Evolutionary conservation across 2,797 vertebrate genomes (phyloP).

Genomic region (Leucoraja ocellata): DNA sequence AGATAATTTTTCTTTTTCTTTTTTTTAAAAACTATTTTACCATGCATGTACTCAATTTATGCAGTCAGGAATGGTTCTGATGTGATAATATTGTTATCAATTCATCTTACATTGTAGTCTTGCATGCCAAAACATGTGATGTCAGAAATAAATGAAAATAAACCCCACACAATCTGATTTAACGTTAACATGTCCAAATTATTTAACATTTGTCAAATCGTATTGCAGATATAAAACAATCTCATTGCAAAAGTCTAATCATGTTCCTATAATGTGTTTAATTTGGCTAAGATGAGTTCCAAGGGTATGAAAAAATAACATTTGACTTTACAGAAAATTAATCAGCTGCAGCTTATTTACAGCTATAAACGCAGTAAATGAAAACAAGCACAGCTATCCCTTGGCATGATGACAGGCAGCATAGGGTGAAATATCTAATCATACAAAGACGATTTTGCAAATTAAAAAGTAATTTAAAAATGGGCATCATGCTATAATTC

Average conservation of each 20-base stretch:
- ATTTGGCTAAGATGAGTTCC: neutral
- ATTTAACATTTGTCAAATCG: neutral
- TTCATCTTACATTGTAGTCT: neutral
- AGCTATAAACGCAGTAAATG: neutral
- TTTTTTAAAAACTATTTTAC: neutral
- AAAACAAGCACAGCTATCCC: neutral
- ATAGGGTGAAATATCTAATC: neutral
- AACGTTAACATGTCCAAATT: neutral
- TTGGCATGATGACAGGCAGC: neutral
- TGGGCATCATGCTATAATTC: neutral
- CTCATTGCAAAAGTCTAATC: neutral
- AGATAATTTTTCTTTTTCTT: neutral
- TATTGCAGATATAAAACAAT: neutral
- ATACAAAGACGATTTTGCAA: neutral
- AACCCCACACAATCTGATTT: neutral
- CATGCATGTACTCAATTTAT: neutral
- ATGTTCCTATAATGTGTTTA: neutral
- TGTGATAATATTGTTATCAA: neutral
- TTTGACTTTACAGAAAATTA: neutral
- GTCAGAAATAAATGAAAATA: neutral
- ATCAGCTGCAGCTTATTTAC: neutral
- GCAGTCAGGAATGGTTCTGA: neutral
- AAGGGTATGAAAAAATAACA: neutral
- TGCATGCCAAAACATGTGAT: neutral
- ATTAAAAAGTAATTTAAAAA: neutral